Conservation (phyloP, 2,797 vertebrate species). For the Xenops minutus region DNA sequence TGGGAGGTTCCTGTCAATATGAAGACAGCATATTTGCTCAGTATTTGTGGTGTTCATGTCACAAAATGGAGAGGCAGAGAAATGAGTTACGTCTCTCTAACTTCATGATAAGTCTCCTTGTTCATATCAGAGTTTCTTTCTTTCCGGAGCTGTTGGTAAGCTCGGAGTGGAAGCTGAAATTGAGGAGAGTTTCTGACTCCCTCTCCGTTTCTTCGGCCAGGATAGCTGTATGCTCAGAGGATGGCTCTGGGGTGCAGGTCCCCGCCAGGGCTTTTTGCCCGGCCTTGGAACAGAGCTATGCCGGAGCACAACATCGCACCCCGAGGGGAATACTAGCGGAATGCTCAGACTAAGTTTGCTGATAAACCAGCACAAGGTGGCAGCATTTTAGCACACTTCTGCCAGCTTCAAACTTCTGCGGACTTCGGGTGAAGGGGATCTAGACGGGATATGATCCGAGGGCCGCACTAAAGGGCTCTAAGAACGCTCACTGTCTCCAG, state of each 20-base stretch:
- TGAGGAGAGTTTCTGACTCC: background rate
- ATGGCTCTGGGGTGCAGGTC: accelerated
- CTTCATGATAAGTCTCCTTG: background rate
- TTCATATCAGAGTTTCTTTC: background rate
- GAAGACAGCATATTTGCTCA: background rate
- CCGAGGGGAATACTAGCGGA: accelerated
- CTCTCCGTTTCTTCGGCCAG: background rate
- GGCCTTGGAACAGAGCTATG: accelerated
- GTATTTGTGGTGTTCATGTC: background rate
- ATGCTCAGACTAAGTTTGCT: background rate
- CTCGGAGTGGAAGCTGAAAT: background rate
- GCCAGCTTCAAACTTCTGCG: background rate
- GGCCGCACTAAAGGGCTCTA: accelerated
- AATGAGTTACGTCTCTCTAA: background rate
- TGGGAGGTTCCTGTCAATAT: background rate
- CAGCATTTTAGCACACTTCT: conserved; percentile 51
- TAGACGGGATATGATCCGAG: accelerated
- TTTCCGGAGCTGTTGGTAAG: background rate
- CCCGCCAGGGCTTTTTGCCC: accelerated
- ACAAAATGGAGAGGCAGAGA: background rate
- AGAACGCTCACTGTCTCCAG: too few relatives aligned
- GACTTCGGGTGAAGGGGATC: background rate
- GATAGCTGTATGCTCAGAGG: accelerated
- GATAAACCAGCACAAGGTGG: conserved; percentile 56
- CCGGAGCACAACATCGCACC: accelerated